A percentile compares a stretch with the other conserved stretches of the same genome.
Evolutionary conservation across 2,888 invertebrate species (phyloP).

Genomic region (Xanthostigma xanthostigma): DNA sequence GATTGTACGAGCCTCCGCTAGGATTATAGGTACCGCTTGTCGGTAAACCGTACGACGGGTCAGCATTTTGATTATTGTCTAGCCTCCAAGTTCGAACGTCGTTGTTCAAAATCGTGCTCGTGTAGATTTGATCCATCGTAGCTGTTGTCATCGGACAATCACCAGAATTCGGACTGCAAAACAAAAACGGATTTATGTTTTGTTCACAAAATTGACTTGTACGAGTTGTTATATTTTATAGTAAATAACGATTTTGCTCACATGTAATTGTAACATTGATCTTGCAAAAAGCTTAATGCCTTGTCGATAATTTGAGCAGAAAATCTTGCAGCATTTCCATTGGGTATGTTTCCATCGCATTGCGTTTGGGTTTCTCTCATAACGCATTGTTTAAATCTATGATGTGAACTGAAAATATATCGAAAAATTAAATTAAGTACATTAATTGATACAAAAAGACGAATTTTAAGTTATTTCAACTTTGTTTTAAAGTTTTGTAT

Average conservation of each 20-base stretch:
- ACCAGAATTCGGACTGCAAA: constrained; percentile 33
- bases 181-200: constrained; percentile 1
- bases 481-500: too few species aligned
- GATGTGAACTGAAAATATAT: constrained; percentile 31
- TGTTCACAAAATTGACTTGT: neutral
- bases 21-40: constrained; percentile 14
- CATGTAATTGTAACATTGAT: constrained; percentile 43
- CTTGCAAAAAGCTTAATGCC: constrained; percentile 39
- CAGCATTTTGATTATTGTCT: neutral
- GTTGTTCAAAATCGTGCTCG: neutral
- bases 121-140: constrained; percentile 6
- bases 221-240: neutral
- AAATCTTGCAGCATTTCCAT: constrained; percentile 35
- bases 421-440: neutral
- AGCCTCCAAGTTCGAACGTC: neutral
- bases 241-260: constrained; percentile 21
- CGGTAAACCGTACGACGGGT: constrained; percentile 16
- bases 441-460: neutral
- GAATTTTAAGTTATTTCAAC: neutral
- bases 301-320: constrained; percentile 39
- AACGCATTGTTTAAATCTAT: constrained; percentile 41
- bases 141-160: constrained; percentile 25
- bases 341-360: constrained; percentile 32
- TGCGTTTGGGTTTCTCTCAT: constrained; percentile 33
- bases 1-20: too few species aligned